Base-by-base conservation (phyloP, 2,888 invertebrate genomes). In the Hemaris fuciformis region DNA sequence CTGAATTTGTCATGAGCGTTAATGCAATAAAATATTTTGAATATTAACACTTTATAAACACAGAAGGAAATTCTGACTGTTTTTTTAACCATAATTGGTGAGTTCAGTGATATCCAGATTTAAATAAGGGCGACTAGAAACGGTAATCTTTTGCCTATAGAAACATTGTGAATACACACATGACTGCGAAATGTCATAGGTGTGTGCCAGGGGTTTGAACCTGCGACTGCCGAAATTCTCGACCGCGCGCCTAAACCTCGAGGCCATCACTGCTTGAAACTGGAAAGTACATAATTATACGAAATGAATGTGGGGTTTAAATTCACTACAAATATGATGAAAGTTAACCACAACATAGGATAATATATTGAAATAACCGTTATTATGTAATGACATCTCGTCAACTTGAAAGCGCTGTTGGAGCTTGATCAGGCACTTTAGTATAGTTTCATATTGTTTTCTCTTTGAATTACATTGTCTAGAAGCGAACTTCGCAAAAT, bases 291-390 rank as follows among this genome's bases (percentile, higher is more conserved):
- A 18, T 31, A 27, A 10, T 31, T 18, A 53, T 31, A 15, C 8
- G 3, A 18, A 15, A 27, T 15, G 15, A 48, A 27, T 8, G 15
- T 31, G 15, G 6, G 48, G 31, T 31, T 53, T 31, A 2, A 18
- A 53, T 53, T 53, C 15, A 27, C 10, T 53, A 53, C 18, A 5
- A 48, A 38, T 60, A 20, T 41, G 66, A 70, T 71, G 77, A 77
- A 77, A 77, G 77, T 71, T 66, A 74, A 76, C 75, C 74, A 69
- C 76, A 69, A 56, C 59, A 62, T 65, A 65, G 63, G 62, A 66
- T 70, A 68, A 73, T 75, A 67, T 70, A 68, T 62, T 62, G 57
- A 38, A 60, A 42, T 59, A 13, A 53, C 53, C 38, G 27, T 60
- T 41, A 34, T 48, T 60, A 48, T 38, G 15, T 53, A 43, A 56